Percentiles rank a stretch among this genome's conserved stretches.
Conservation (phyloP, 2,113 vertebrate genomes). For the Platichthys stellatus region DNA sequence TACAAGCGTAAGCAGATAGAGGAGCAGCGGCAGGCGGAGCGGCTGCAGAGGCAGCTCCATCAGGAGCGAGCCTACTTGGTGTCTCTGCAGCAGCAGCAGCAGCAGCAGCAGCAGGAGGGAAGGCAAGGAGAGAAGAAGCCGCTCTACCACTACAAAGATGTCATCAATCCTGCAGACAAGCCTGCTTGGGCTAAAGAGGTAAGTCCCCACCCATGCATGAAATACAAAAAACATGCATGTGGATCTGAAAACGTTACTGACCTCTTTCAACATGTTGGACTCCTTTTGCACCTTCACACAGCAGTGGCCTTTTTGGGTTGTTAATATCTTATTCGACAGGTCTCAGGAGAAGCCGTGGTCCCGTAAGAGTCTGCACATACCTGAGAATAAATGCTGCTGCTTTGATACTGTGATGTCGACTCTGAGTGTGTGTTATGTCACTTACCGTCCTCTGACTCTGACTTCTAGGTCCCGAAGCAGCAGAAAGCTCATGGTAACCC, state of each 20-base stretch:
- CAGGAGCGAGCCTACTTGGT: slow-evolving; percentile 94
- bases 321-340: slow-evolving; percentile 42
- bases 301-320: slow-evolving; percentile 18
- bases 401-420: slow-evolving; percentile 11
- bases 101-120: slow-evolving; percentile 89
- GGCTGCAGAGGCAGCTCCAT: slow-evolving; percentile 92
- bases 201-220: slow-evolving; percentile 20
- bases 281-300: background rate
- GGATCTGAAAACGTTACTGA: background rate
- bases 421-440: slow-evolving; percentile 34
- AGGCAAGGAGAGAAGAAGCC: slow-evolving; percentile 90
- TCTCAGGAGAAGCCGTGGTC: slow-evolving; percentile 6
- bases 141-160: slow-evolving; percentile 95
- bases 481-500: slow-evolving; percentile 75
- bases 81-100: slow-evolving; percentile 87
- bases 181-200: slow-evolving; percentile 98
- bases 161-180: slow-evolving; percentile 91
- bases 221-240: background rate
- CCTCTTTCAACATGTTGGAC: no score
- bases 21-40: slow-evolving; percentile 95
- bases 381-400: background rate
- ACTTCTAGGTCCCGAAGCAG: slow-evolving; percentile 76
- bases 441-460: slow-evolving; percentile 78
- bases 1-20: slow-evolving; percentile 97
- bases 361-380: slow-evolving; percentile 7